Evolutionary conservation across 2,113 vertebrate genomes (phyloP).

Genomic region (Odontophorus gujanensis): DNA sequence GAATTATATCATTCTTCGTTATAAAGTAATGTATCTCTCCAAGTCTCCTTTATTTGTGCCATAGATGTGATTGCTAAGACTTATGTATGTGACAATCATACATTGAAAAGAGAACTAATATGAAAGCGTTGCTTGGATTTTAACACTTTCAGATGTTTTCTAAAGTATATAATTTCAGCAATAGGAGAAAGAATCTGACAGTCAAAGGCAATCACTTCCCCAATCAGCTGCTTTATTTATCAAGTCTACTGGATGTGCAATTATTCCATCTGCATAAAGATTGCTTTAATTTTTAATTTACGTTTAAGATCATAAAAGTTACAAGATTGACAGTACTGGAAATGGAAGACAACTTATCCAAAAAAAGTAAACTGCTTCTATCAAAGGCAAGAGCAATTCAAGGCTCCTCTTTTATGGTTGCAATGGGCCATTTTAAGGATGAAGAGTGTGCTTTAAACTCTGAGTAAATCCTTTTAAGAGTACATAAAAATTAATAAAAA

Average conservation of each 20-base stretch:
- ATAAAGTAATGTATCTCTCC: neutral
- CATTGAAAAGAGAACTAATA: neutral
- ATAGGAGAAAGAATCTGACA: conserved; percentile 3
- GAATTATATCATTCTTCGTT: neutral
- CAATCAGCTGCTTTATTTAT: conserved; percentile 43
- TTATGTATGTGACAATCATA: neutral
- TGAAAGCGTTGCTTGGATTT: conserved; percentile 1
- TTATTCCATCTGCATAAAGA: conserved; percentile 23
- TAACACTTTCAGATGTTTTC: conserved; percentile 28
- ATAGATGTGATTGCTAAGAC: neutral
- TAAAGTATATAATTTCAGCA: conserved; percentile 19
- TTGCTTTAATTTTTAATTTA: conserved; percentile 11
- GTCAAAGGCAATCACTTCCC: conserved; percentile 39
- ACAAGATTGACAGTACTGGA: neutral
- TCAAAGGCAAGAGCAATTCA: neutral
- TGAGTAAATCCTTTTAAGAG: neutral
- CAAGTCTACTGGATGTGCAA: neutral
- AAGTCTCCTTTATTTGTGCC: neutral
- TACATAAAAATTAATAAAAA: neutral
- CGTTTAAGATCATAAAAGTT: neutral
- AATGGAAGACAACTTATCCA: neutral
- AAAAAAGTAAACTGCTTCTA: neutral
- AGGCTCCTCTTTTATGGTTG: neutral
- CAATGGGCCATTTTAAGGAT: neutral
- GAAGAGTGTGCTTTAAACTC: neutral